These are phyloP conservation scores for Catonia carolina DNA, from an alignment of 2,888 invertebrate species.

Conservation along the genomic window DNA sequence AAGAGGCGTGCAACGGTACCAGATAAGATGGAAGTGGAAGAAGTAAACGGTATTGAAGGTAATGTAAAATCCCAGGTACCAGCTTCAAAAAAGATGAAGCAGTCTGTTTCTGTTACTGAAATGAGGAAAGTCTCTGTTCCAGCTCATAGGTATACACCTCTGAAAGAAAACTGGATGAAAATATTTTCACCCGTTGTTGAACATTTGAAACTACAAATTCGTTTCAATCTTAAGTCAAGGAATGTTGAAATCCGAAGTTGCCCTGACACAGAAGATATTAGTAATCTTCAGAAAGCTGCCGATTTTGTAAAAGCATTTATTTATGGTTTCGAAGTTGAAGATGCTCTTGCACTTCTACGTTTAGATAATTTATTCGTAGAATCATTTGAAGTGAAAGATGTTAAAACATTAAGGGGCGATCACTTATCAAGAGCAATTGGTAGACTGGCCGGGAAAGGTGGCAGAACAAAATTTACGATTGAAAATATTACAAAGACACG, in stretches of 20 bases:
- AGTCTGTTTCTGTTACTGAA: conserved; percentile 43
- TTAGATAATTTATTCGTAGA: conserved; percentile 96
- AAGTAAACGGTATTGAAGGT: conserved; percentile 59
- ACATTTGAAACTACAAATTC: conserved; percentile 84
- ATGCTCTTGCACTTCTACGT: conserved; percentile 87
- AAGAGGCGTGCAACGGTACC: no score
- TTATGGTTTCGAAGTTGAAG: conserved; percentile 94
- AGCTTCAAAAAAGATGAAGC: conserved; percentile 46
- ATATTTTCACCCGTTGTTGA: conserved; percentile 95
- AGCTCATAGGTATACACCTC: conserved; percentile 83
- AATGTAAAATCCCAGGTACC: conserved; percentile 43
- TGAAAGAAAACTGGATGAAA: conserved; percentile 96
- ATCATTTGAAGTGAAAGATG: conserved; percentile 94
- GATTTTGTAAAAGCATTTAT: conserved; percentile 97
- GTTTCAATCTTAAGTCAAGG: conserved; percentile 86
- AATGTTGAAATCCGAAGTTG: conserved; percentile 77
- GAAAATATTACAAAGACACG: conserved; percentile 98
- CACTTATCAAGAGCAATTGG: conserved; percentile 94
- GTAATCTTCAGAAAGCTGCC: conserved; percentile 91
- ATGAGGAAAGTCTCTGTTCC: conserved; percentile 82
- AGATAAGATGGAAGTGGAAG: conserved; percentile 55
- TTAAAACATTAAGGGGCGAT: conserved; percentile 91
- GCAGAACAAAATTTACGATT: conserved; percentile 94
- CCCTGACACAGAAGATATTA: conserved; percentile 72
- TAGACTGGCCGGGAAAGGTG: conserved; percentile 95